Percentiles rank a stretch among this genome's conserved stretches.
Evolutionary conservation across 2,797 vertebrate species (phyloP).

Genomic region (Cygnus olor): DNA sequence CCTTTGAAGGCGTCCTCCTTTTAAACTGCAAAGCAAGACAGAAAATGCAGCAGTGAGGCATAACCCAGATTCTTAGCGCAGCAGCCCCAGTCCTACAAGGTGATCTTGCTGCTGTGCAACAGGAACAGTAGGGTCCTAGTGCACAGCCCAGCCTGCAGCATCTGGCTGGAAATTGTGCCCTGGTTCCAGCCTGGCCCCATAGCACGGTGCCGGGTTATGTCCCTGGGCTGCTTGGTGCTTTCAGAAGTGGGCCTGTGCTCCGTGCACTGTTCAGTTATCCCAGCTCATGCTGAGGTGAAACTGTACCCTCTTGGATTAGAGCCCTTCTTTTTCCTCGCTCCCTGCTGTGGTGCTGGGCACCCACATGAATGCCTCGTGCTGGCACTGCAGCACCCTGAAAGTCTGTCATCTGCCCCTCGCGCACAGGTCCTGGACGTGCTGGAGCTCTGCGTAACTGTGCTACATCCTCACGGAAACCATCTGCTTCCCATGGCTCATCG

Average conservation of each 20-base stretch:
- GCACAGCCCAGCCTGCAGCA: background rate
- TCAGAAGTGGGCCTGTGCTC: background rate
- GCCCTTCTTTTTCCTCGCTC: background rate
- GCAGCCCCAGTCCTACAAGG: background rate
- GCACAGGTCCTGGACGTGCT: constrained; percentile 89
- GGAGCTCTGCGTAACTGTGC: constrained; percentile 84
- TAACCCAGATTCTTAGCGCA: constrained; percentile 53
- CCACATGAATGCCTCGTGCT: background rate
- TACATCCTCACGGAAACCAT: constrained; percentile 84
- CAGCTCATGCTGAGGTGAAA: background rate
- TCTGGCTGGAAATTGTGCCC: background rate
- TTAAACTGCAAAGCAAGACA: constrained; percentile 46
- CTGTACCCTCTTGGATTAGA: background rate
- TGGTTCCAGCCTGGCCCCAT: background rate
- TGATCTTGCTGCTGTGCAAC: background rate
- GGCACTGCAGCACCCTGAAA: background rate
- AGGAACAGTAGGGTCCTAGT: background rate
- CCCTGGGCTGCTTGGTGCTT: background rate
- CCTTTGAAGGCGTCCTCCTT: constrained; percentile 69
- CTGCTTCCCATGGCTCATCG: constrained; percentile 92
- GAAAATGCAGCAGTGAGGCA: constrained; percentile 25
- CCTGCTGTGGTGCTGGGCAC: background rate
- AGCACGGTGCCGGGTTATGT: background rate
- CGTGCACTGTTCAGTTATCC: background rate
- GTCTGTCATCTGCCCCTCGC: background rate